Percentiles rank a stretch among this genome's conserved stretches.
Conservation (phyloP, 2,113 vertebrate genomes). For the Arizona elegans region DNA sequence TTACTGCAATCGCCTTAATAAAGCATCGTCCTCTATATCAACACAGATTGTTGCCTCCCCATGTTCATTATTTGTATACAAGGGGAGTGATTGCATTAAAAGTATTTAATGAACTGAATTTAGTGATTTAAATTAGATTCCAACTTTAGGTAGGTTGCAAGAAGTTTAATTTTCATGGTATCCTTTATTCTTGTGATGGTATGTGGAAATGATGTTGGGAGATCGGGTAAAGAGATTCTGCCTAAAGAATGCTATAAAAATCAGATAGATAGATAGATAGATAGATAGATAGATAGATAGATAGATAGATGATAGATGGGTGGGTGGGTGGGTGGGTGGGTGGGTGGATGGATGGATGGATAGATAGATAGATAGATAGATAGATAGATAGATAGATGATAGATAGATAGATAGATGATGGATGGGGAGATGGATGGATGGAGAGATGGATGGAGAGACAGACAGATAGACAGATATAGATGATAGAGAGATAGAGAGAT, state of each 20-base stretch:
- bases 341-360: too few relatives aligned
- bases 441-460: too few relatives aligned
- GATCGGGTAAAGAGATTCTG: not conserved
- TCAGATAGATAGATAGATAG: not conserved
- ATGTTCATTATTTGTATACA: not conserved
- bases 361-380: too few relatives aligned
- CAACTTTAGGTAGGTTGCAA: not conserved
- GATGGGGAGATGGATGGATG: too few relatives aligned
- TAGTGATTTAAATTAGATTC: not conserved
- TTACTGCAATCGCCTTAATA: conserved; percentile 48
- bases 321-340: too few relatives aligned
- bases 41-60: conserved; percentile 39
- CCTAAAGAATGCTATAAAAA: not conserved
- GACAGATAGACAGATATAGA: too few relatives aligned
- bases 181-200: not conserved
- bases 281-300: too few relatives aligned
- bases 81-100: not conserved
- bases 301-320: too few relatives aligned
- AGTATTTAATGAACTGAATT: not conserved
- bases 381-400: too few relatives aligned
- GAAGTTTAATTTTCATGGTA: not conserved
- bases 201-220: not conserved
- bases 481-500: too few relatives aligned
- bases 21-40: conserved; percentile 51
- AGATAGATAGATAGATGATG: too few relatives aligned